Conservation (phyloP, 2,888 invertebrate genomes). For the Archips xylosteana region DNA sequence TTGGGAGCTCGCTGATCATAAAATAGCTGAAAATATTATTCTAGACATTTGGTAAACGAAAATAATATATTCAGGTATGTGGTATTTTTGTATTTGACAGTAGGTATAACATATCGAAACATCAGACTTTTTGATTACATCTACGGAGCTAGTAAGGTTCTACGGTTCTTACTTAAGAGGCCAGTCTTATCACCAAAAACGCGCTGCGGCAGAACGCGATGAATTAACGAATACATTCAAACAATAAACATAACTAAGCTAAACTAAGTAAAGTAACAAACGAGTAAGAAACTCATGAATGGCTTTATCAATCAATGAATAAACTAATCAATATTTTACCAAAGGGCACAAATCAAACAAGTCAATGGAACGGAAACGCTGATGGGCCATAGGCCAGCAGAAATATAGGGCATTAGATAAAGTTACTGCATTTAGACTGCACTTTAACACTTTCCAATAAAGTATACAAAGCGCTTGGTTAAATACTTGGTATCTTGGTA, state of each 20-base stretch:
- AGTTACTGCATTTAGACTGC: not conserved
- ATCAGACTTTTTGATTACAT: no score
- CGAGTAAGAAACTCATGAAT: conserved; percentile 18
- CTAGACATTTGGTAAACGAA: no score
- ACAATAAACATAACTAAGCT: no score
- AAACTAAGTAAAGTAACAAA: not conserved
- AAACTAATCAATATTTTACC: conserved; percentile 42
- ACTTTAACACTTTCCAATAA: conserved; percentile 1
- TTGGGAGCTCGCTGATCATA: not conserved
- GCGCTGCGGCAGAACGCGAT: no score
- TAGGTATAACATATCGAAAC: no score
- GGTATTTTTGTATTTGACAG: no score
- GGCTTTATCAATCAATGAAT: conserved; percentile 29
- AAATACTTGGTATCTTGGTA: not conserved
- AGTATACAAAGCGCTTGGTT: not conserved
- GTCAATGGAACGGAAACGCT: conserved; percentile 74
- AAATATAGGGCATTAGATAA: conserved; percentile 51
- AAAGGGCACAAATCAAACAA: conserved; percentile 56
- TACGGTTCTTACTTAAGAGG: no score
- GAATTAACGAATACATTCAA: no score
- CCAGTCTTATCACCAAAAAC: no score
- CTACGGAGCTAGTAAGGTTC: no score
- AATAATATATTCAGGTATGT: no score
- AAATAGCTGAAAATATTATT: not conserved
- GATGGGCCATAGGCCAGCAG: conserved; percentile 49